phyloP scores from a whole-genome alignment of 2,113 vertebrate species.

The Oceanodroma tethys region DNA sequence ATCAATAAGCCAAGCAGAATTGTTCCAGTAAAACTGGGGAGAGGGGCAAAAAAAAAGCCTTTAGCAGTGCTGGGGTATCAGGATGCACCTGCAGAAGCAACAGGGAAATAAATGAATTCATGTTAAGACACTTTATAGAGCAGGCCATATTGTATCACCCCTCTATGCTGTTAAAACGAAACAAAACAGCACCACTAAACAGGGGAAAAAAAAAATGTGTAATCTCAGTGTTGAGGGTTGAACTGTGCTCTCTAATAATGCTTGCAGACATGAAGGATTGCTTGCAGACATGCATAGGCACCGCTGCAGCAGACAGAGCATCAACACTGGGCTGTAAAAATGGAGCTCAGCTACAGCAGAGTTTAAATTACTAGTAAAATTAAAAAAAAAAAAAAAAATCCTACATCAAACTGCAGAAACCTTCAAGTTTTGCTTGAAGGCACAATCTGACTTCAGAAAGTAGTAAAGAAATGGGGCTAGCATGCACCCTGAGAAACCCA shows the following conservation, averaged over 20 bases:
- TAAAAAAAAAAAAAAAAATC: neutral
- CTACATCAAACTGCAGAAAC: neutral
- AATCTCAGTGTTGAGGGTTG: neutral
- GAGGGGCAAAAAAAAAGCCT: neutral
- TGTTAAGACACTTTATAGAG: neutral
- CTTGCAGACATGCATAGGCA: neutral
- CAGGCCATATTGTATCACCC: neutral
- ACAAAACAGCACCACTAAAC: neutral
- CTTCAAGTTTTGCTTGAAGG: neutral
- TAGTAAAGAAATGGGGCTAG: neutral
- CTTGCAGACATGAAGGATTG: neutral
- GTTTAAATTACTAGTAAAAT: neutral
- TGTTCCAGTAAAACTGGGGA: neutral
- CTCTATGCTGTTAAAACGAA: neutral
- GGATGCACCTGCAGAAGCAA: neutral
- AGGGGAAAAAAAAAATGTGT: no score
- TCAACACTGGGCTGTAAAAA: neutral
- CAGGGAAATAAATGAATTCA: neutral
- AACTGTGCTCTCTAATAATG: neutral
- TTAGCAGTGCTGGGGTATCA: neutral
- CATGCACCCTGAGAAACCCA: fast-evolving
- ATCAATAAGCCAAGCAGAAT: neutral
- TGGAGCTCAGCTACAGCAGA: neutral
- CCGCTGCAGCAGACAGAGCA: fast-evolving
- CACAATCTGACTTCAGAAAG: neutral